A percentile compares a stretch with the other conserved stretches of the same genome.
Evolutionary conservation across 1,140 invertebrate species (phyloP).

Genomic region (Psilanteris sp.): DNA sequence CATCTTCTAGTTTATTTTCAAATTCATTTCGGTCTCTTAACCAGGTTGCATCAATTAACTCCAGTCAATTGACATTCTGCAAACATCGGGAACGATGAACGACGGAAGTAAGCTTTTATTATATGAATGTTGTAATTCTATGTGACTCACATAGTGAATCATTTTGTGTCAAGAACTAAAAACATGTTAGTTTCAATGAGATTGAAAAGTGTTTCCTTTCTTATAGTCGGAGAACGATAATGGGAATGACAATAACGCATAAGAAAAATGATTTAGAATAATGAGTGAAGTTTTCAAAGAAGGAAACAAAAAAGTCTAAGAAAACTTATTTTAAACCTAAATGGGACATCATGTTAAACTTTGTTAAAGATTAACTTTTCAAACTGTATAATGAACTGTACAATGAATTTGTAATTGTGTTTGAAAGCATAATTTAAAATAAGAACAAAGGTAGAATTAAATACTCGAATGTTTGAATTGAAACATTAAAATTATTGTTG

Average conservation of each 20-base stretch:
- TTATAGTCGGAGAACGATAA: slow-evolving; percentile 9
- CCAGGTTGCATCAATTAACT: not conserved
- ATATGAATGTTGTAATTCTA: slow-evolving; percentile 17
- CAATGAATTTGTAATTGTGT: no score
- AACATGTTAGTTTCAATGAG: slow-evolving; percentile 25
- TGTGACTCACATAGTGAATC: slow-evolving; percentile 34
- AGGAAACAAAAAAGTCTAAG: not conserved
- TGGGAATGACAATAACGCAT: slow-evolving; percentile 2
- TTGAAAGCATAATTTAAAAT: no score
- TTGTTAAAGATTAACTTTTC: no score
- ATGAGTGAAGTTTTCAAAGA: not conserved
- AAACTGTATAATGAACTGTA: no score
- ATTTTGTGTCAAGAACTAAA: slow-evolving; percentile 48
- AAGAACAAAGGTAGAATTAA: no score
- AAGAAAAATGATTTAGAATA: slow-evolving; percentile 17
- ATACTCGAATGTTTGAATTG: no score
- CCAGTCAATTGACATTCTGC: slow-evolving; percentile 8
- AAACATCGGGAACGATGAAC: slow-evolving; percentile 6
- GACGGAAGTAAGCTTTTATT: slow-evolving; percentile 20
- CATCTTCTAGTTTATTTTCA: no score
- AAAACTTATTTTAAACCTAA: not conserved
- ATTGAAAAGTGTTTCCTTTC: slow-evolving; percentile 31
- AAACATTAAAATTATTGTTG: no score
- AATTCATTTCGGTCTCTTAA: no score
- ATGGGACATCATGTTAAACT: no score